A percentile compares a stretch with the other conserved stretches of the same genome.
Evolutionary conservation across 1,140 invertebrate genomes (phyloP).

Genomic region (Catajapyx aquilonaris): DNA sequence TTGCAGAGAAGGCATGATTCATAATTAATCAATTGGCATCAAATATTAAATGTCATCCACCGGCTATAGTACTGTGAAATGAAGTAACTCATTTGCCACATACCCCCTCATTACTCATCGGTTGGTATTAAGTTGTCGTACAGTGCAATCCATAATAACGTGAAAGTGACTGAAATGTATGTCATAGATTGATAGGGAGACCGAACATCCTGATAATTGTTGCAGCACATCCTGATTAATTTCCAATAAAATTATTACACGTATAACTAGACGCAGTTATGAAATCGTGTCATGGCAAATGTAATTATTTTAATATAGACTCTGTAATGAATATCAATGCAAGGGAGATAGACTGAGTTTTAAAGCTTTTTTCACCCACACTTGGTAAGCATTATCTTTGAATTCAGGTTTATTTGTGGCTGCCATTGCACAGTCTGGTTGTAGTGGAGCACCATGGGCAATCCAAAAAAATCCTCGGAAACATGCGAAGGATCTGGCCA

Average conservation of each 20-base stretch:
- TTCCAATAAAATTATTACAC: slow-evolving; percentile 15
- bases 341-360: no score
- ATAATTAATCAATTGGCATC: no score
- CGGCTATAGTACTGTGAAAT: no score
- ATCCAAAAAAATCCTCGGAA: slow-evolving; percentile 14
- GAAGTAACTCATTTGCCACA: no score
- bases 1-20: no score
- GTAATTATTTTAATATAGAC: background rate
- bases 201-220: background rate
- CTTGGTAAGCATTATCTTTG: slow-evolving; percentile 7
- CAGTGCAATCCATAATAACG: no score
- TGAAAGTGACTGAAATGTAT: no score
- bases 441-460: slow-evolving; percentile 17
- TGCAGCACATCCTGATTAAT: slow-evolving; percentile 17
- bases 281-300: slow-evolving; percentile 5
- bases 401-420: slow-evolving; percentile 12
- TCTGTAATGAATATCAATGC: background rate
- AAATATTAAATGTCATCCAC: no score
- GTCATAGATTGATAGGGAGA: no score
- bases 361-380: slow-evolving; percentile 2
- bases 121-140: no score
- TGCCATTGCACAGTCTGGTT: slow-evolving; percentile 13
- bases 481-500: slow-evolving; percentile 15
- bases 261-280: slow-evolving; percentile 28
- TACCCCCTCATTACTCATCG: no score